Evolutionary conservation across 1,140 invertebrate genomes (phyloP).

Genomic region (Choristoneura fumiferana): DNA sequence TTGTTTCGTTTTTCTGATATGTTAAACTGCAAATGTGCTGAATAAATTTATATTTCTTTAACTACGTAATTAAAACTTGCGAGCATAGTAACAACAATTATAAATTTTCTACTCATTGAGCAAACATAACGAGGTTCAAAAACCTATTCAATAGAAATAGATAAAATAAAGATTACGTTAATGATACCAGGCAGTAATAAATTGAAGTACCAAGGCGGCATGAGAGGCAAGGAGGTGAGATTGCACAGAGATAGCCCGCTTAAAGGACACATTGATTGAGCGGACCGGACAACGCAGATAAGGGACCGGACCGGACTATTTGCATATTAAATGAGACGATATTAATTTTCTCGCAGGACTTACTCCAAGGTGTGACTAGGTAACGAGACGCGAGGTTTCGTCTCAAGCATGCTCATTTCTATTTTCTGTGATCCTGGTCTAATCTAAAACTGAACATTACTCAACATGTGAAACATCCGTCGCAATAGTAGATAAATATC

Average conservation of each 20-base stretch:
- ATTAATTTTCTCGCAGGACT: conserved; percentile 52
- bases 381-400: conserved; percentile 14
- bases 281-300: conserved; percentile 59
- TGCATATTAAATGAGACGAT: conserved; percentile 65
- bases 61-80: conserved; percentile 1
- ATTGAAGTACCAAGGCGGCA: conserved; percentile 54
- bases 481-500: no score
- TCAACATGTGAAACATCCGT: no score
- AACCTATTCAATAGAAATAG: conserved; percentile 34
- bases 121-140: conserved; percentile 15
- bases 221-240: conserved; percentile 44
- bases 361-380: conserved; percentile 25
- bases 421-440: conserved; percentile 4
- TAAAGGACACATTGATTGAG: conserved; percentile 70
- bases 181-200: conserved; percentile 59
- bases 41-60: conserved; percentile 1
- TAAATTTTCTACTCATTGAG: conserved; percentile 14
- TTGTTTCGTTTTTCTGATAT: conserved; percentile 4
- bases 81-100: neutral
- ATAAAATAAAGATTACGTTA: conserved; percentile 52
- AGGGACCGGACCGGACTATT: conserved; percentile 49
- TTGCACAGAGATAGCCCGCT: conserved; percentile 42
- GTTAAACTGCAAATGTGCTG: neutral
- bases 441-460: neutral
- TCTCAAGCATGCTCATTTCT: neutral